phyloP scores from a whole-genome alignment of 1,140 invertebrate species.

The Lasaia peninsularis region DNA sequence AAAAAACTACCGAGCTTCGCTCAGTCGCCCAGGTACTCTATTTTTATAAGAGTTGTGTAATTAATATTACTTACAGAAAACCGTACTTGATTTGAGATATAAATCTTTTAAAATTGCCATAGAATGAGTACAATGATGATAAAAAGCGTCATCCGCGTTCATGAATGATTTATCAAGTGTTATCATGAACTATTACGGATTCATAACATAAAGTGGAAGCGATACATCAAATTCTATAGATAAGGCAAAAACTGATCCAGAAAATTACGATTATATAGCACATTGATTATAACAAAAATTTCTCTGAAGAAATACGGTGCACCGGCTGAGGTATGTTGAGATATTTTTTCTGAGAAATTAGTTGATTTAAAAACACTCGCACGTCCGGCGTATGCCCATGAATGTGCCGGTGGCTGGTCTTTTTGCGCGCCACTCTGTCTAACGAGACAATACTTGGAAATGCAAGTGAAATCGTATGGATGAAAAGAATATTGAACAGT shows the following conservation, averaged over 20 bases:
- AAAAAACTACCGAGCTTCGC: no score
- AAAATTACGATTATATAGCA: constrained; percentile 26
- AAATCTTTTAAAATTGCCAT: not conserved
- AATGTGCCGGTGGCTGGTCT: constrained; percentile 49
- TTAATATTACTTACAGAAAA: no score
- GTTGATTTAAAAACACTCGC: constrained; percentile 58
- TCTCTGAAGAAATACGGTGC: constrained; percentile 40
- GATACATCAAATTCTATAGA: constrained; percentile 28
- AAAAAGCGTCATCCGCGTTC: constrained; percentile 6
- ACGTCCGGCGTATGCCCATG: constrained; percentile 45
- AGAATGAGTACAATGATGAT: not conserved
- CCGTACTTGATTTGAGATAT: no score
- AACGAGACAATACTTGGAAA: constrained; percentile 39
- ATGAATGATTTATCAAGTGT: constrained; percentile 22
- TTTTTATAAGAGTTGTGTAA: no score
- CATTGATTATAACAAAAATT: constrained; percentile 38
- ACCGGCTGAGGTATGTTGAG: constrained; percentile 32
- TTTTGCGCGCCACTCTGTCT: constrained; percentile 64
- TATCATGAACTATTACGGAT: constrained; percentile 28
- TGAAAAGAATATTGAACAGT: not conserved
- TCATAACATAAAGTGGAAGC: constrained; percentile 29
- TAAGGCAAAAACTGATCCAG: constrained; percentile 33
- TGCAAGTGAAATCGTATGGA: constrained; percentile 16
- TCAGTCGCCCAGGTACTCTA: no score
- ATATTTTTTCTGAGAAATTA: constrained; percentile 57